phyloP scores from a whole-genome alignment of 2,888 invertebrate species.

The Dryomyza anilis region DNA sequence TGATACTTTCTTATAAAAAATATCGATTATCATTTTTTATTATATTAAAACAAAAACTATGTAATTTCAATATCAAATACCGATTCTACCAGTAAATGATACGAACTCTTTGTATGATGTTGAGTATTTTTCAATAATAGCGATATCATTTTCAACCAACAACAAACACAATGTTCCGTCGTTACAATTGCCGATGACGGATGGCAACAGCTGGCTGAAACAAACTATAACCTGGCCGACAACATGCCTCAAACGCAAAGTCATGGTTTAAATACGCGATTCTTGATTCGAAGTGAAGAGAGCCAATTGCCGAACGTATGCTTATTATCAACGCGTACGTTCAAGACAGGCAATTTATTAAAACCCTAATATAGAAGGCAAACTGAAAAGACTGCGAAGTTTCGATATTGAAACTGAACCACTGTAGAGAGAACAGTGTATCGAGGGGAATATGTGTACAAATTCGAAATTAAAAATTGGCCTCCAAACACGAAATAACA shows the following conservation, averaged over 20 bases:
- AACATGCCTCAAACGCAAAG: constrained; percentile 12
- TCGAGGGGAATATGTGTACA: constrained; percentile 29
- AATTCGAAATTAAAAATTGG: constrained; percentile 44
- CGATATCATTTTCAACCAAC: constrained; percentile 51
- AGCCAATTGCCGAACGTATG: constrained; percentile 53
- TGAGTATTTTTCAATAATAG: constrained; percentile 55
- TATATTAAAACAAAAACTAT: too few species aligned
- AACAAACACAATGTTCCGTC: constrained; percentile 20
- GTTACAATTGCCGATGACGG: constrained; percentile 40
- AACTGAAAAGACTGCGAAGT: constrained; percentile 40
- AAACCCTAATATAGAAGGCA: constrained; percentile 28
- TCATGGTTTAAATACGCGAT: constrained; percentile 7
- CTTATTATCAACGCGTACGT: constrained; percentile 35
- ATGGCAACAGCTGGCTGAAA: constrained; percentile 22
- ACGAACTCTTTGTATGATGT: constrained; percentile 43
- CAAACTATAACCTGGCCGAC: constrained; percentile 22
- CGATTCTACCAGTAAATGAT: constrained; percentile 22
- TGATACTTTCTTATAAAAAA: too few species aligned
- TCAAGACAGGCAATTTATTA: constrained; percentile 53
- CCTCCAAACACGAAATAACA: constrained; percentile 23
- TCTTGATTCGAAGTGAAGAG: constrained; percentile 36
- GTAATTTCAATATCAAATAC: constrained; percentile 16
- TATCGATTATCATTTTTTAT: too few species aligned
- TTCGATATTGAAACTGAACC: background rate
- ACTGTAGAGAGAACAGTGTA: background rate